Conservation (phyloP, 1,140 invertebrate genomes). For the Drosophila repletoides region DNA sequence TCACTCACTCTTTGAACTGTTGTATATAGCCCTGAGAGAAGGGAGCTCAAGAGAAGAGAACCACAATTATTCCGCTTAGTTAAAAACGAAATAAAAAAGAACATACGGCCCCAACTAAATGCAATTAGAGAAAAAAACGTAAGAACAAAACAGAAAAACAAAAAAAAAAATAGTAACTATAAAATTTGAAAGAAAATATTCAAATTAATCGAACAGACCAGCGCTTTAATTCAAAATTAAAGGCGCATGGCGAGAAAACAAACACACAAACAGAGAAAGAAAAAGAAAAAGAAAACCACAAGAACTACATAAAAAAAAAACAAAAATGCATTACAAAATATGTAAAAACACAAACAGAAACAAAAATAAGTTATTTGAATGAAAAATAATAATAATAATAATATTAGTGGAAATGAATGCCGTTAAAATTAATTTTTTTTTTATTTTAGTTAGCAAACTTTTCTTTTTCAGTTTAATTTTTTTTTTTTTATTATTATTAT, state of each 20-base stretch:
- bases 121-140: slow-evolving; percentile 39
- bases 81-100: slow-evolving; percentile 34
- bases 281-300: slow-evolving; percentile 44
- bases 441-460: slow-evolving; percentile 77
- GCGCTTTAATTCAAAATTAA: slow-evolving; percentile 72
- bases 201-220: slow-evolving; percentile 4
- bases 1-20: slow-evolving; percentile 21
- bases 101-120: slow-evolving; percentile 42
- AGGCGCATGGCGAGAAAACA: slow-evolving; percentile 34
- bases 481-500: slow-evolving; percentile 19
- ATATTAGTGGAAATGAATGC: slow-evolving; percentile 35
- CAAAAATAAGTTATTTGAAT: slow-evolving; percentile 48
- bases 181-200: not conserved
- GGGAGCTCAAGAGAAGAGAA: too few species aligned
- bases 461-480: slow-evolving; percentile 29
- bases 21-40: slow-evolving; percentile 67
- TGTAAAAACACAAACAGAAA: not conserved
- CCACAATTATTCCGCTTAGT: slow-evolving; percentile 71
- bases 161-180: not conserved
- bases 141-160: slow-evolving; percentile 7
- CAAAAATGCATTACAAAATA: not conserved
- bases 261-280: slow-evolving; percentile 1
- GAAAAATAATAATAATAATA: slow-evolving; percentile 44
- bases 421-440: slow-evolving; percentile 40
- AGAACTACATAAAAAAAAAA: slow-evolving; percentile 10